phyloP scores from a whole-genome alignment of 2,113 vertebrate genomes.

The Nymphicus hollandicus region DNA sequence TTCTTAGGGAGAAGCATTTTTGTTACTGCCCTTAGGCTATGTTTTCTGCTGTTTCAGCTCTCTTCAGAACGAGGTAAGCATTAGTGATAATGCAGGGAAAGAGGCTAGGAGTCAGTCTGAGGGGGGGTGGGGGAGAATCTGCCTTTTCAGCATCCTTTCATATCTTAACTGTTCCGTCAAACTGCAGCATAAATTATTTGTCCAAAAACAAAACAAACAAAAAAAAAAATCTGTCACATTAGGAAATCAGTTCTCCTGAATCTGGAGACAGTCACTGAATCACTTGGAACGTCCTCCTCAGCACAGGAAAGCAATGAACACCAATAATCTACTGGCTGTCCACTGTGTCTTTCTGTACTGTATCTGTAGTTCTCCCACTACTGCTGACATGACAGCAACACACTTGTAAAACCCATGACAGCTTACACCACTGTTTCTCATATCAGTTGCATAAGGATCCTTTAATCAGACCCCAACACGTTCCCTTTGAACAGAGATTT shows the following conservation, averaged over 20 bases:
- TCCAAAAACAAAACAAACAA: background rate
- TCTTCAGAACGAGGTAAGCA: background rate
- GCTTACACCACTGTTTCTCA: background rate
- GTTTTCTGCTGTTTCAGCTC: background rate
- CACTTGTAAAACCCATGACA: background rate
- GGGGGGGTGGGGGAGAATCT: rapidly evolving
- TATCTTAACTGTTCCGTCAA: background rate
- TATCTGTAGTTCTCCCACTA: background rate
- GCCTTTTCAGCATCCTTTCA: background rate
- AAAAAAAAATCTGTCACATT: background rate
- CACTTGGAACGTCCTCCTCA: background rate
- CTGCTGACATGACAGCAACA: background rate
- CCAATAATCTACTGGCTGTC: background rate
- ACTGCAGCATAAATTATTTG: background rate
- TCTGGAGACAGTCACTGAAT: background rate
- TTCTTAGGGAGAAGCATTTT: too few species aligned
- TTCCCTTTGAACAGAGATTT: background rate
- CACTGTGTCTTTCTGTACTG: background rate
- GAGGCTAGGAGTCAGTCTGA: background rate
- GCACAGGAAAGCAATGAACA: background rate
- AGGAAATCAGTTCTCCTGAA: background rate
- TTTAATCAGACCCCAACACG: background rate
- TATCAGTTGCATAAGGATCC: background rate
- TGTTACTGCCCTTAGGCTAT: background rate
- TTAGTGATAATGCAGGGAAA: background rate